phyloP scores from a whole-genome alignment of 2,888 invertebrate species.

The Yponomeuta plumbellus region DNA sequence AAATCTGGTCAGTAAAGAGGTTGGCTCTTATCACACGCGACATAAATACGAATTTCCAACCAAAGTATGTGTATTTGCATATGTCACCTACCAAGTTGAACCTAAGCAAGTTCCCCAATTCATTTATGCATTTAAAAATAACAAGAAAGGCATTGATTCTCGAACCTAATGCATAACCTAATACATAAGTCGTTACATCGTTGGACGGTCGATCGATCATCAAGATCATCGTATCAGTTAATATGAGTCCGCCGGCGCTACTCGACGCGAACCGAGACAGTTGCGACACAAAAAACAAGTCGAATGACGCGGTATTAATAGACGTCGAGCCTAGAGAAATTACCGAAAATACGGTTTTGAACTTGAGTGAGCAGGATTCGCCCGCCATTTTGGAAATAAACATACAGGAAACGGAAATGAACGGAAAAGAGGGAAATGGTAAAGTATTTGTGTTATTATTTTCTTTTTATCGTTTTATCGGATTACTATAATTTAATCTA shows the following conservation, averaged over 20 bases:
- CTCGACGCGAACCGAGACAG: conserved; percentile 18
- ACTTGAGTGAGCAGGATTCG: background rate
- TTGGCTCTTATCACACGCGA: too few relatives aligned
- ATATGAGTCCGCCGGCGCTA: conserved; percentile 22
- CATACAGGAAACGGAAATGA: conserved; percentile 3
- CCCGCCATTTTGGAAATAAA: conserved; percentile 8
- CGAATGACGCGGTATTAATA: background rate
- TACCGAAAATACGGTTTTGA: background rate
- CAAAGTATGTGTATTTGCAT: too few relatives aligned
- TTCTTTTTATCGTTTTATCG: background rate
- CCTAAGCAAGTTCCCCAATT: background rate
- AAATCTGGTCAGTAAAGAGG: too few relatives aligned
- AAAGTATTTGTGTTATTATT: background rate
- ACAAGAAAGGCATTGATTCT: background rate
- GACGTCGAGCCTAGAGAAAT: background rate
- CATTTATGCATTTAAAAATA: background rate
- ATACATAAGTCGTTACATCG: background rate
- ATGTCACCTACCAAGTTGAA: background rate
- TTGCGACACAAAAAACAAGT: background rate
- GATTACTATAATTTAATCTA: too few relatives aligned
- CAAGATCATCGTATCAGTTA: conserved; percentile 19
- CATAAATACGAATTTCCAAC: too few relatives aligned
- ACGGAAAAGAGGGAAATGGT: background rate
- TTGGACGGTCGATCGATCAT: background rate
- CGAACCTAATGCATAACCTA: background rate